A percentile compares a stretch with the other conserved stretches of the same genome.
Evolutionary conservation across 2,888 invertebrate species (phyloP).

Genomic region (Strigamia maritima): DNA sequence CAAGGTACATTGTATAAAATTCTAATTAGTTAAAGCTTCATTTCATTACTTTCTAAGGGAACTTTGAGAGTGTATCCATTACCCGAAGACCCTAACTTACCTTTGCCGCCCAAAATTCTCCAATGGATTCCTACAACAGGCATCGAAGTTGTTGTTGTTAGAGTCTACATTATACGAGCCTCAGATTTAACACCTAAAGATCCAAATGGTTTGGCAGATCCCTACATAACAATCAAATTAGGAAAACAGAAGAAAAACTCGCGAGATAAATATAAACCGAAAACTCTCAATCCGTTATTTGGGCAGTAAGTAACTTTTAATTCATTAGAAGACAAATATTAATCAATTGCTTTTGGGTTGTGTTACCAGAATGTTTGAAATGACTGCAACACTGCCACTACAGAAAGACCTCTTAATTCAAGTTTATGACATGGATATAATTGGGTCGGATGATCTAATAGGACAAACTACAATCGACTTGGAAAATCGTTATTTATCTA

Average conservation of each 20-base stretch:
- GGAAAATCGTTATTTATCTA: slow-evolving; percentile 55
- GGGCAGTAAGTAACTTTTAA: slow-evolving; percentile 59
- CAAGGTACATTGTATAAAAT: slow-evolving; percentile 50
- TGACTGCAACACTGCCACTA: slow-evolving; percentile 51
- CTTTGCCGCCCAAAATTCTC: slow-evolving; percentile 47
- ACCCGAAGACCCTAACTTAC: slow-evolving; percentile 51
- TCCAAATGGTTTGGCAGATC: slow-evolving; percentile 75
- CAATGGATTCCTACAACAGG: slow-evolving; percentile 70
- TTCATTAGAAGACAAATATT: too few species aligned
- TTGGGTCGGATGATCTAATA: slow-evolving; percentile 55
- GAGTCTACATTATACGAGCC: slow-evolving; percentile 81
- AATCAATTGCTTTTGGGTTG: too few species aligned
- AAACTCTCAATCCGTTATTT: slow-evolving; percentile 86
- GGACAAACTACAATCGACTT: slow-evolving; percentile 57
- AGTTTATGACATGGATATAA: slow-evolving; percentile 54
- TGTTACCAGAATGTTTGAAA: slow-evolving; percentile 55
- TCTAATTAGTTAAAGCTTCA: slow-evolving; percentile 20
- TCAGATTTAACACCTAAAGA: slow-evolving; percentile 87
- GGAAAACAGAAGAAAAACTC: slow-evolving; percentile 79
- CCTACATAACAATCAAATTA: slow-evolving; percentile 79
- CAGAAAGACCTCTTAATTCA: slow-evolving; percentile 52
- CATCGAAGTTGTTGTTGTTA: slow-evolving; percentile 81
- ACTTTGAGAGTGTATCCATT: slow-evolving; percentile 54
- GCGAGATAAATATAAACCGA: slow-evolving; percentile 84
- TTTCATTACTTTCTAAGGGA: slow-evolving; percentile 48